Percentiles rank a stretch among this genome's conserved stretches.
Evolutionary conservation across 2,113 vertebrate genomes (phyloP).

Genomic region (Anseranas semipalmata): DNA sequence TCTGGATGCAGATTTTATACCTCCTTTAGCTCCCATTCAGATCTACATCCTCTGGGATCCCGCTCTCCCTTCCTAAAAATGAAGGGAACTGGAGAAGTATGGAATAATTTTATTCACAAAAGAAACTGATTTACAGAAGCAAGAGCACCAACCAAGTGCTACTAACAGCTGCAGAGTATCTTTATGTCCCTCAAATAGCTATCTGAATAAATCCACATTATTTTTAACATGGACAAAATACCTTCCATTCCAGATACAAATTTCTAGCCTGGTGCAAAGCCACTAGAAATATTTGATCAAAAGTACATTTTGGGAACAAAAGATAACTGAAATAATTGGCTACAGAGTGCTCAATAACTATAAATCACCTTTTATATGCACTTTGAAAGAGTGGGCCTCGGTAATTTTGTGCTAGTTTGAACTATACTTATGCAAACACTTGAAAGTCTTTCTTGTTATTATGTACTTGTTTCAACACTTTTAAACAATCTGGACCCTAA

Average conservation of each 20-base stretch:
- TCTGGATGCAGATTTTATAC: not conserved
- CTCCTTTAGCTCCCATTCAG: not conserved
- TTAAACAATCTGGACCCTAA: not conserved
- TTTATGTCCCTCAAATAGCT: not conserved
- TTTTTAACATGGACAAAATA: not conserved
- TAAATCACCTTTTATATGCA: not conserved
- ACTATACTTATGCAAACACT: not conserved
- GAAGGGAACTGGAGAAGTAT: not conserved
- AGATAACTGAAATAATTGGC: not conserved
- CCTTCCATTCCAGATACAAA: not conserved
- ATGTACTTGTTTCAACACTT: not conserved
- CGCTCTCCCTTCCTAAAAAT: not conserved
- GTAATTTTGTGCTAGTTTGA: not conserved
- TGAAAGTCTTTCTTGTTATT: not conserved
- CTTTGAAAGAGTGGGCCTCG: not conserved
- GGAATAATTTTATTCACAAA: not conserved
- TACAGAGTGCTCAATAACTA: not conserved
- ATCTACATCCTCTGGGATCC: not conserved
- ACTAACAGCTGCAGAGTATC: not conserved
- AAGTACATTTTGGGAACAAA: not conserved
- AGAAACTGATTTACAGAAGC: not conserved
- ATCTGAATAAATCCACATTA: not conserved
- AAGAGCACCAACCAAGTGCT: not conserved
- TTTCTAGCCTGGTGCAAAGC: not conserved
- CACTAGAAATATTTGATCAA: not conserved